These are phyloP conservation scores for Tyto alba DNA, from an alignment of 2,113 vertebrate species.

Conservation along the genomic window DNA sequence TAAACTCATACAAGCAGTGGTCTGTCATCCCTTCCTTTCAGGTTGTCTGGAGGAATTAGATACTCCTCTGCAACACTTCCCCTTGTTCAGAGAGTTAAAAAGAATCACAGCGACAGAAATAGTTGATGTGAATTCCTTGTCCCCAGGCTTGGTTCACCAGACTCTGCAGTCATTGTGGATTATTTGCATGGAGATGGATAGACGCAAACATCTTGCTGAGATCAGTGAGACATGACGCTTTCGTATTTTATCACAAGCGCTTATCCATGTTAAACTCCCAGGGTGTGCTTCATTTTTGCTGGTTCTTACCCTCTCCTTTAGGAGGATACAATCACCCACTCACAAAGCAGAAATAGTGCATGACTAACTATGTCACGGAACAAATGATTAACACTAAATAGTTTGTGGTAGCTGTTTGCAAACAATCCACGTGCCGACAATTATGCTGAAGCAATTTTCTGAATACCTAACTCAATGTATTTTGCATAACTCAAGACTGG, in stretches of 20 bases:
- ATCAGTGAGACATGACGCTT: not conserved
- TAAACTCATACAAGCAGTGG: not conserved
- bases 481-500: conserved; percentile 31
- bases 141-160: conserved; percentile 13
- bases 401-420: conserved; percentile 58
- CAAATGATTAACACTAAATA: conserved; percentile 57
- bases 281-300: not conserved
- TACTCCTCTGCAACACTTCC: conserved; percentile 16
- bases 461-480: conserved; percentile 42
- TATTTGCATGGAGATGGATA: not conserved
- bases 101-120: not conserved
- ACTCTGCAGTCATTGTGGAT: not conserved
- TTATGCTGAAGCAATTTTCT: conserved; percentile 29
- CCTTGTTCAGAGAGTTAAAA: not conserved
- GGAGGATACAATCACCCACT: conserved; percentile 54
- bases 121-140: not conserved
- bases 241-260: not conserved
- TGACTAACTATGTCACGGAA: conserved; percentile 47
- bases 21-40: not conserved
- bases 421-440: conserved; percentile 36
- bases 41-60: conserved; percentile 7
- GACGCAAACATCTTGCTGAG: not conserved
- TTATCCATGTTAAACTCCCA: not conserved
- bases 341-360: conserved; percentile 44
- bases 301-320: conserved; percentile 35